Percentiles rank a stretch among this genome's conserved stretches.
Evolutionary conservation across 2,797 vertebrate species (phyloP).

Genomic region (Eospalax fontanierii): DNA sequence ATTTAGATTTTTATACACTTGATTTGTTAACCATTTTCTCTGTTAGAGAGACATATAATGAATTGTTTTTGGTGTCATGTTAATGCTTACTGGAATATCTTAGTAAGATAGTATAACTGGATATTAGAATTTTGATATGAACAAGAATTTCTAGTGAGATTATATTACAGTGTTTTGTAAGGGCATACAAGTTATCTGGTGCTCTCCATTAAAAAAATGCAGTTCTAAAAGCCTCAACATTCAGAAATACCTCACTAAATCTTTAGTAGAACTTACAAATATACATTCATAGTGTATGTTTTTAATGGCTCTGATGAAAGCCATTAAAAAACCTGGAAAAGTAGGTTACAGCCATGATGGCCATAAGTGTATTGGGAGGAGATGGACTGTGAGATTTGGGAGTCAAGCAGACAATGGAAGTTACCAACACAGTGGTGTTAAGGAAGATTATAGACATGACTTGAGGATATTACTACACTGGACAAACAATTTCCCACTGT

Average conservation of each 20-base stretch:
- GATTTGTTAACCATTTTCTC: constrained; percentile 72
- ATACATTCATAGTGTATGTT: neutral
- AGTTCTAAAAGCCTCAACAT: neutral
- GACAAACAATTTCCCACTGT: neutral
- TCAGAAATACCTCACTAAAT: neutral
- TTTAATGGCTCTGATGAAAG: neutral
- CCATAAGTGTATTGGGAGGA: neutral
- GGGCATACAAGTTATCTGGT: neutral
- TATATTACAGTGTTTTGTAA: neutral
- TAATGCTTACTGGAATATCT: constrained; percentile 66
- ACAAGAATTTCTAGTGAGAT: neutral
- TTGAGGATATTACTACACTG: neutral
- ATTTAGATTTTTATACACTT: constrained; percentile 58
- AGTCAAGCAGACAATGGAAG: neutral
- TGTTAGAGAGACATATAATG: neutral
- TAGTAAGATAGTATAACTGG: constrained; percentile 49
- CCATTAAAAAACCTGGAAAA: neutral
- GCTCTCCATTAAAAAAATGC: constrained; percentile 60
- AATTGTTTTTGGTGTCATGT: constrained; percentile 66
- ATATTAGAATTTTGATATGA: neutral
- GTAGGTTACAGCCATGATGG: neutral
- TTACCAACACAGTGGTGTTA: neutral
- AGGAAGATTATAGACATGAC: neutral
- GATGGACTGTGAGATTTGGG: neutral
- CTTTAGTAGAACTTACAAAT: neutral